Base-by-base conservation (phyloP, 2,888 invertebrate genomes). In the Napeogenes sylphis region DNA sequence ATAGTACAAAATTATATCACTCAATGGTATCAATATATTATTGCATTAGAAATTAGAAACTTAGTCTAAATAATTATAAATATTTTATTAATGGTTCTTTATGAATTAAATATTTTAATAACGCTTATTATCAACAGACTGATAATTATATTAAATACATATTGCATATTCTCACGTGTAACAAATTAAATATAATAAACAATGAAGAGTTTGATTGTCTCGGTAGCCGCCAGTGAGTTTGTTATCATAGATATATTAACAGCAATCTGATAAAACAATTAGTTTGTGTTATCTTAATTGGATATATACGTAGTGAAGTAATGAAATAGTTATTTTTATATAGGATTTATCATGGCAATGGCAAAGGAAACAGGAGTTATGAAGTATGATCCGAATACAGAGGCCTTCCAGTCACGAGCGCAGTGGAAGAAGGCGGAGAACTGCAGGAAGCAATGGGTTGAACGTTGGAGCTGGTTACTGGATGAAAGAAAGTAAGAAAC, bases 351-450 rank as follows among this genome's bases (percentile, higher is more conserved):
- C 4, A 47, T 47, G 60, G 62, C 54, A 55, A 77, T 76, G 84
- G 78, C 80, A 38, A 81, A 80, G 64, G 79, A 80, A 14, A 56
- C 55, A 0, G 68, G 68, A 32, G 56, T 60, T 5, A 54, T 64
- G 2, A 85, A 84, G 69, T 85, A 73, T 64, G 90, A 90, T 62
- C 82, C 86, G 2, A 90, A 86, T 71, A 87, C 80, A 8, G 90
- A 90, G 69, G 85, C 84, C 2, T 88, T 90, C 64, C 89, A 90
- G 69, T 84, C 87, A 84, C 76, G 90, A 33, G 87, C 90, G 4
- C 89, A 90, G 66, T 87, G 87, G 87, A 80, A 82, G 69, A 90
- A 90, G 69, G 76, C 74, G n/a, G 89, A 88, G 4, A 84, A 79
- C 58, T 90, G 90, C 70, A 77, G 79, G 35, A 80, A 85, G 63